Evolutionary conservation across 1,140 invertebrate species (phyloP), one percentile per base, ranked within the genome.

Genomic region (Temnothorax longispinosus): DNA sequence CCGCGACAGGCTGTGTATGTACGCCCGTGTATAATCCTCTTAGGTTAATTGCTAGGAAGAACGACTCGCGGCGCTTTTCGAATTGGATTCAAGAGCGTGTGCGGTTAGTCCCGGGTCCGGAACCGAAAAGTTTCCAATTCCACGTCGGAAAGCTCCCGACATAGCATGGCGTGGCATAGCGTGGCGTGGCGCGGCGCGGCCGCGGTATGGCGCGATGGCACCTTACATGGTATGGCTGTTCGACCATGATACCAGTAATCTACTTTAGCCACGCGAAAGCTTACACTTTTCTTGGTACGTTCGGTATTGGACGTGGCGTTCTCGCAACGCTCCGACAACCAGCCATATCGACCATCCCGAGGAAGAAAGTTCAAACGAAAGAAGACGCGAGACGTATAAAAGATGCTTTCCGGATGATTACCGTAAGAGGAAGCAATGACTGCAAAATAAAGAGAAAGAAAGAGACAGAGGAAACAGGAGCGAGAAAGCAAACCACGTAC

Each of bases 21-120:
- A 72, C 54, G 80, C 64, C 18, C 74, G 50, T 60, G 64, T 65
- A 56, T 90, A 90, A 90, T 90, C 89, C 89, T 90, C 85, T 90
- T 87, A 87, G 67, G 74, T 87, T 90, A 90, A 90, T 90, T 90
- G 74, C 67, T 72, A 78, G 88, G 77, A 85, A 89, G 74, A 84
- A 85, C 67, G 88, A 90, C 81, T 82, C 89, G 67, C 54, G 56
- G 58, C 56, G 82, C 88, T 89, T 89, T 85, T 78, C 78, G 67
- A 74, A 78, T 77, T 74, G 80, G 80, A 74, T 85, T 75, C 88
- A 82, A 80, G 71, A 75, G 67, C 52, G 32, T 44, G 77, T 54
- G 18, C 56, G 67, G 44, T 60, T 35, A 50, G 27, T 52, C 58
- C 38, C 80, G 44, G 50, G 6, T 11, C 27, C 35, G 80, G 38